Conservation (phyloP, 2,888 invertebrate species). For the Ophion obscuratus region DNA sequence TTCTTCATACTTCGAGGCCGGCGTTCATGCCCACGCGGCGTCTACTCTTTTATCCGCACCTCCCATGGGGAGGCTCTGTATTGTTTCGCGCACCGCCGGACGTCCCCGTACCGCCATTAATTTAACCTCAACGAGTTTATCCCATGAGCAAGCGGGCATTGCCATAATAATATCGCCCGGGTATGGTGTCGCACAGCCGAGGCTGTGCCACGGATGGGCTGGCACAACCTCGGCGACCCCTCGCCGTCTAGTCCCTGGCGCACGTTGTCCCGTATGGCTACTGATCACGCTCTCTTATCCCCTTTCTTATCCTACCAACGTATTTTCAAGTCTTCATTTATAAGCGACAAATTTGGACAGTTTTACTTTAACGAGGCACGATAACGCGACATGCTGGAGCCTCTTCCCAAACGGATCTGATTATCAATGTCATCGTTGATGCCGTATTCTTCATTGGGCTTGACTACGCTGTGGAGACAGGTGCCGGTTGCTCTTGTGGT, state of each 20-base stretch:
- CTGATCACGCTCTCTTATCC: constrained; percentile 41
- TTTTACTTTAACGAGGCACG: neutral
- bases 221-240: constrained; percentile 38
- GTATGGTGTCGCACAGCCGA: constrained; percentile 37
- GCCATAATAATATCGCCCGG: constrained; percentile 72
- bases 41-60: constrained; percentile 66
- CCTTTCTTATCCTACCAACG: constrained; percentile 35
- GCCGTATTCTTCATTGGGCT: neutral
- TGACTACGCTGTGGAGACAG: too few relatives aligned
- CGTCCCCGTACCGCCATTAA: constrained; percentile 75
- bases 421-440: neutral
- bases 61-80: constrained; percentile 71
- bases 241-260: constrained; percentile 24
- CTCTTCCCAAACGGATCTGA: neutral
- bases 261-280: constrained; percentile 33
- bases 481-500: too few relatives aligned
- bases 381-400: neutral
- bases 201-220: constrained; percentile 30
- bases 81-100: constrained; percentile 77
- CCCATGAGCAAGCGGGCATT: constrained; percentile 61
- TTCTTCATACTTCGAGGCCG: constrained; percentile 53
- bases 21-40: constrained; percentile 46
- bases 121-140: constrained; percentile 76
- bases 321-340: constrained; percentile 25
- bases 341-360: neutral